These are phyloP conservation scores for Albula goreensis DNA, from an alignment of 2,113 vertebrate genomes.

Conservation along the genomic window DNA sequence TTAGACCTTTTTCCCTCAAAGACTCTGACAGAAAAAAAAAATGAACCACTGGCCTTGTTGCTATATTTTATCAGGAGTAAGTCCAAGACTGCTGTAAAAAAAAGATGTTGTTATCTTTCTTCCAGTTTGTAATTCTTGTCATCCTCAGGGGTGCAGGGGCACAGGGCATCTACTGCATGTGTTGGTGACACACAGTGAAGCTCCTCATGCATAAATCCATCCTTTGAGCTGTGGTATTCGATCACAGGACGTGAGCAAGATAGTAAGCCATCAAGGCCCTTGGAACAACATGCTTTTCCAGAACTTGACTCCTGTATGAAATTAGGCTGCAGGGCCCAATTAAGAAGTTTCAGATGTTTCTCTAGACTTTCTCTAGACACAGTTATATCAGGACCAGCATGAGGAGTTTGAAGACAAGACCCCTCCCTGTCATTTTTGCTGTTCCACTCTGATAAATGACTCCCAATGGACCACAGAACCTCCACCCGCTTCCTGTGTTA, in stretches of 20 bases:
- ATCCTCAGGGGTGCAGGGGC: neutral
- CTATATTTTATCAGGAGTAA: neutral
- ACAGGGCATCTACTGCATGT: neutral
- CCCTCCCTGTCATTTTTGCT: neutral
- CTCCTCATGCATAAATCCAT: neutral
- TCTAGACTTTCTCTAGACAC: neutral
- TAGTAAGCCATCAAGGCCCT: neutral
- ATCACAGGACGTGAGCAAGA: neutral
- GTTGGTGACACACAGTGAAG: neutral
- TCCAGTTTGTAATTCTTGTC: neutral
- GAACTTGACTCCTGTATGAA: neutral
- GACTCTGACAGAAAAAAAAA: neutral
- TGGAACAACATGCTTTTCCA: neutral
- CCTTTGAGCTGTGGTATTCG: neutral
- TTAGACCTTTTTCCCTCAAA: neutral
- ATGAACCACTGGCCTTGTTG: neutral
- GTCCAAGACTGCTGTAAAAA: neutral
- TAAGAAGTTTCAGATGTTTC: neutral
- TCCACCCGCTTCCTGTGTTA: slow-evolving; percentile 2
- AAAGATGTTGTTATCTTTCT: neutral
- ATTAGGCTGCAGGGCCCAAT: neutral
- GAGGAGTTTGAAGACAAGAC: neutral
- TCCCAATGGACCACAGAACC: neutral
- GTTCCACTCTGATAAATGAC: neutral
- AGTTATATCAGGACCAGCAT: neutral